These are phyloP conservation scores for Netelia melanura DNA, from an alignment of 2,888 invertebrate species.

Conservation along the genomic window DNA sequence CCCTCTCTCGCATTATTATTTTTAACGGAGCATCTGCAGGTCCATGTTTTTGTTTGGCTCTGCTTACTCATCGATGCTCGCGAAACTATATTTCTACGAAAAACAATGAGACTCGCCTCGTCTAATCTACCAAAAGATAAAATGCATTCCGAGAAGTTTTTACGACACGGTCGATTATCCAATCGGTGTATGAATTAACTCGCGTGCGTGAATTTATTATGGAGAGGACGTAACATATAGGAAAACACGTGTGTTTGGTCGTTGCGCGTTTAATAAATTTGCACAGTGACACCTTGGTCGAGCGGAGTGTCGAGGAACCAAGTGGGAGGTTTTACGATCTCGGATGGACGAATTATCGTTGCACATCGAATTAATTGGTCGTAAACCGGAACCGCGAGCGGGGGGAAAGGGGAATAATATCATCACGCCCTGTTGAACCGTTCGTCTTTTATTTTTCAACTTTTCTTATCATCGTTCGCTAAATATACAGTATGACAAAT, in stretches of 20 bases:
- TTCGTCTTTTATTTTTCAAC: constrained; percentile 2
- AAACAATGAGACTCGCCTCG: too few relatives aligned
- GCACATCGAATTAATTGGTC: neutral
- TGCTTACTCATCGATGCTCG: too few relatives aligned
- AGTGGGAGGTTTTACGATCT: neutral
- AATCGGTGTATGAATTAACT: neutral
- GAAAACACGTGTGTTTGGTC: neutral
- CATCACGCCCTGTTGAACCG: neutral
- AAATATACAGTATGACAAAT: constrained; percentile 21
- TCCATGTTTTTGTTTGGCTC: too few relatives aligned
- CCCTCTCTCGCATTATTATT: too few relatives aligned
- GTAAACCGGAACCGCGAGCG: neutral
- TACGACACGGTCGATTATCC: neutral
- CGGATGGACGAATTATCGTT: neutral
- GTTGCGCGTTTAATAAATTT: constrained; percentile 8
- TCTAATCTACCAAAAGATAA: too few relatives aligned
- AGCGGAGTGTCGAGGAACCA: constrained; percentile 18
- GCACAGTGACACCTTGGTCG: neutral
- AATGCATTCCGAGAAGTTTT: too few relatives aligned
- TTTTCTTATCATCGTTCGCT: constrained; percentile 43
- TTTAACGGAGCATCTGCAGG: too few relatives aligned
- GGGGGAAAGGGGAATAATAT: neutral
- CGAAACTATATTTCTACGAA: too few relatives aligned
- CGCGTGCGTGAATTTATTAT: neutral
- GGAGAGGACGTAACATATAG: neutral